phyloP scores from a whole-genome alignment of 2,888 invertebrate genomes.

The Netelia fuscicornis region DNA sequence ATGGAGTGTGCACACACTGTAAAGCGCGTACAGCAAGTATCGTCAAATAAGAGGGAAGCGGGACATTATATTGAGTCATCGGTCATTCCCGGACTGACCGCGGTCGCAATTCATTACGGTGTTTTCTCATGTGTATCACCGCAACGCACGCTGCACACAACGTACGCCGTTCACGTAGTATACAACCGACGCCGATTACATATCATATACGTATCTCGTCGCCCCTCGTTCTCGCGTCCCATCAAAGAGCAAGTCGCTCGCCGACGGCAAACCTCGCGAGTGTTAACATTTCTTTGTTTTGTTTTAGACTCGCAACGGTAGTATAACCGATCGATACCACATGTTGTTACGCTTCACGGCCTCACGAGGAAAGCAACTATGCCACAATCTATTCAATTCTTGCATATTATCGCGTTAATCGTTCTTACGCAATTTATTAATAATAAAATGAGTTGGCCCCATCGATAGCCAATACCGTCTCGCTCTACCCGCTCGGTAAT shows the following conservation, averaged over 20 bases:
- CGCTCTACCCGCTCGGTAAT: neutral
- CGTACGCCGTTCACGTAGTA: constrained; percentile 42
- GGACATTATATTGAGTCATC: constrained; percentile 39
- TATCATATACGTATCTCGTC: constrained; percentile 18
- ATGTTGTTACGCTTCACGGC: constrained; percentile 4
- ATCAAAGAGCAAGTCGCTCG: too few species aligned
- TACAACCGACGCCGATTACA: constrained; percentile 40
- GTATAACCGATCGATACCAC: constrained; percentile 43
- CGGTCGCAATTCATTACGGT: constrained; percentile 49
- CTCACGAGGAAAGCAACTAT: neutral
- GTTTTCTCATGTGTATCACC: constrained; percentile 63
- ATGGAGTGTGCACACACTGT: too few species aligned
- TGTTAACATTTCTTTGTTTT: constrained; percentile 25
- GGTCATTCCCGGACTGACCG: constrained; percentile 31
- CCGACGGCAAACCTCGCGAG: too few species aligned
- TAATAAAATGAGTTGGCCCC: constrained; percentile 20
- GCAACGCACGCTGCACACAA: constrained; percentile 46
- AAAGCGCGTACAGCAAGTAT: neutral
- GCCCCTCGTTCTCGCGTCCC: neutral
- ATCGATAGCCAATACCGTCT: constrained; percentile 24
- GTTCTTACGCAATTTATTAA: constrained; percentile 56
- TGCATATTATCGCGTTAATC: constrained; percentile 6
- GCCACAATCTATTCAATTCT: neutral
- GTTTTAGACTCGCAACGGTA: constrained; percentile 19
- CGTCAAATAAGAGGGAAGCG: neutral